Evolutionary conservation across 2,113 vertebrate genomes (phyloP).

Genomic region (Rhegmatorhina hoffmannsi): DNA sequence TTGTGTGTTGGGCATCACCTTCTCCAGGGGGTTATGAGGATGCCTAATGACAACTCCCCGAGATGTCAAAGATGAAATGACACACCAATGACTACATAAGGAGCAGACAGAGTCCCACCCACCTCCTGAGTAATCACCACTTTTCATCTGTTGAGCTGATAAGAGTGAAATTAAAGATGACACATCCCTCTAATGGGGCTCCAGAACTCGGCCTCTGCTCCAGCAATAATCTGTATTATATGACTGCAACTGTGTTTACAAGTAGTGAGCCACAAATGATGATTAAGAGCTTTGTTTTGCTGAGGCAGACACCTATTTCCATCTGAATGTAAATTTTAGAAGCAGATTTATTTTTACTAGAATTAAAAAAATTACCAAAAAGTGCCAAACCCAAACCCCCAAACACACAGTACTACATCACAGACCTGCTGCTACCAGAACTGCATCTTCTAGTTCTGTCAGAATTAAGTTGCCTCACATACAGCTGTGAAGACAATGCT

Average conservation of each 20-base stretch:
- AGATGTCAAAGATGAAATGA: neutral
- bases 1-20: fast-evolving
- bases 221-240: neutral
- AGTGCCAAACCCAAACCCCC: neutral
- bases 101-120: neutral
- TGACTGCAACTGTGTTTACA: neutral
- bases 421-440: neutral
- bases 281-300: neutral
- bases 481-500: neutral
- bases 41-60: neutral
- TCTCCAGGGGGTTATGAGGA: neutral
- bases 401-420: neutral
- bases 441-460: neutral
- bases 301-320: neutral
- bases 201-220: neutral
- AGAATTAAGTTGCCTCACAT: neutral
- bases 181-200: neutral
- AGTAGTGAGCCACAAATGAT: neutral
- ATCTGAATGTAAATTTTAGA: neutral
- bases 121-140: neutral
- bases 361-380: neutral
- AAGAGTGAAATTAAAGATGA: neutral
- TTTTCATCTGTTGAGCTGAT: neutral
- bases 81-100: fast-evolving
- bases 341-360: neutral